Base-by-base conservation (phyloP, 1,140 invertebrate species). In the Schlechtendalia chinensis region DNA sequence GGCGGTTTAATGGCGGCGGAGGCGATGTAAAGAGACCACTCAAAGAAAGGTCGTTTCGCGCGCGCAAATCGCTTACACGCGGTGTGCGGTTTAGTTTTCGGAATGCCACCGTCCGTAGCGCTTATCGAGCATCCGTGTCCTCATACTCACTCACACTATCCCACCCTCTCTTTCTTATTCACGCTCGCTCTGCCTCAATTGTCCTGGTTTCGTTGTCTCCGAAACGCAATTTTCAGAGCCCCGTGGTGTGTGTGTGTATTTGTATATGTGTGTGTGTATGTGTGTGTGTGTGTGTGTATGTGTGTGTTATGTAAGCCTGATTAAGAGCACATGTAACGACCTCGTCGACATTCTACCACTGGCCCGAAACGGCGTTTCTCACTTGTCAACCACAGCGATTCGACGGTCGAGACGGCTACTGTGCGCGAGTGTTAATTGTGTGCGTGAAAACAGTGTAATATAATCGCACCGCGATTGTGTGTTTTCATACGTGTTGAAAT, bases 21-120 rank as follows among this genome's bases (percentile, higher is more conserved):
- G 32, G 32, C 12, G 29, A 11, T 6, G 10, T 12, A 24, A 16
- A 47, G 39, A 22, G 19, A 45, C 14, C 2, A 3, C 47, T 22
- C 63, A 5, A 67, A 67, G n/a, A 16, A 67, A 67, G 12, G 63
- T 47, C 63, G 63, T 65, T 65, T 45, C 19, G 8, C n/a, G n/a
- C n/a, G n/a, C n/a, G 32, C 17, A 10, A 65, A 65, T 39, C 10
- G 10, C 19, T 65, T 39, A 65, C 8, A 16, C 14, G 12, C 22
- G 27, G 14, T 27, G 24, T 22, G 32, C 63, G 19, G 39, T 65
- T 12, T 67, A 24, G 63, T 67, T 67, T 67, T 67, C 2, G 39
- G 11, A 45, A 24, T 16, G 5, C 32, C 32, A 45, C n/a, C 39
- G 12, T 5, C 29, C 61, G 8, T 19, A 3, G n/a, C 1, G 3